A percentile compares a stretch with the other conserved stretches of the same genome.
These are phyloP conservation scores for Drosophila greeni DNA, from an alignment of 2,888 invertebrate species.

Conservation along the genomic window DNA sequence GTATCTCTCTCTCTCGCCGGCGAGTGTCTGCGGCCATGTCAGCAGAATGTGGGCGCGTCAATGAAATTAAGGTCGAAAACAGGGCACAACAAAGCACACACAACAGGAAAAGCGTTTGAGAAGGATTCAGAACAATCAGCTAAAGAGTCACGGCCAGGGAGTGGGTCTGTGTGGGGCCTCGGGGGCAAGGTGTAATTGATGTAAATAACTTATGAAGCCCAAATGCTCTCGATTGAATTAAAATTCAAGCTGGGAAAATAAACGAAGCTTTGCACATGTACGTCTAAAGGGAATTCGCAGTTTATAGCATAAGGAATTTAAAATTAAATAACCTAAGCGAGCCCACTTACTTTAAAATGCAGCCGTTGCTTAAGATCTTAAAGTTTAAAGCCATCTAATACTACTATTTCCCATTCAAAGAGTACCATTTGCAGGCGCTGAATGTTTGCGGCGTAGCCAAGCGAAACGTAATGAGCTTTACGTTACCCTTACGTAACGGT, in stretches of 20 bases:
- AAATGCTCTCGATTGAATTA: conserved; percentile 34
- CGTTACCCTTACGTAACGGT: conserved; percentile 50
- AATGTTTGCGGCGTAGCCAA: conserved; percentile 45
- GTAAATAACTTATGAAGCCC: conserved; percentile 33
- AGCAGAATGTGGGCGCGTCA: conserved; percentile 62
- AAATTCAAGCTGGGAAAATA: conserved; percentile 8
- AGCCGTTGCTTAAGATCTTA: not conserved
- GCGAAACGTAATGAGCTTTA: conserved; percentile 58
- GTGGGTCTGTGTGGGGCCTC: conserved; percentile 1
- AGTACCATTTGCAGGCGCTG: conserved; percentile 16
- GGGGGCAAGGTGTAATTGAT: conserved; percentile 24
- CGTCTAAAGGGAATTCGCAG: not conserved
- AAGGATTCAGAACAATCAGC: conserved; percentile 34
- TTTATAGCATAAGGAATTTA: not conserved
- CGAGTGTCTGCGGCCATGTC: conserved; percentile 38
- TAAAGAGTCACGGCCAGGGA: conserved; percentile 27
- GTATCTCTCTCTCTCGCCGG: not conserved
- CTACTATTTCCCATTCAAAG: not conserved
- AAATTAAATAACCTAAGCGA: not conserved
- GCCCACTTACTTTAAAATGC: not conserved
- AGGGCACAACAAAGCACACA: conserved; percentile 16
- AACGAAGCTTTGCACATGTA: not conserved
- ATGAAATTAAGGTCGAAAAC: conserved; percentile 56
- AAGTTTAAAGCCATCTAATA: not conserved
- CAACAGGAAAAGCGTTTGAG: conserved; percentile 24